These are phyloP conservation scores for Cheilosia grossa DNA, from an alignment of 2,888 invertebrate species.

Conservation along the genomic window DNA sequence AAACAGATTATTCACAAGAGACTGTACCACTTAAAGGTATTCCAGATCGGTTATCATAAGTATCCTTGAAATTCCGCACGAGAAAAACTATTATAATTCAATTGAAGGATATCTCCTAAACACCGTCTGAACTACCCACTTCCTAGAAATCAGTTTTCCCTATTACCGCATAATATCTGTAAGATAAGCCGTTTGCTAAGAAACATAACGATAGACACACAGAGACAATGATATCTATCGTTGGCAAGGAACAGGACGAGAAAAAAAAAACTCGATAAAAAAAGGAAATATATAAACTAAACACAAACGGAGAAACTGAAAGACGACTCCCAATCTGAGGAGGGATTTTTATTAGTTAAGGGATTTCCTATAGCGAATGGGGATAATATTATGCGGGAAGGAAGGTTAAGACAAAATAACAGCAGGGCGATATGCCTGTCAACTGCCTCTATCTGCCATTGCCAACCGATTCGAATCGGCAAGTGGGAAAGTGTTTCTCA, in stretches of 20 bases:
- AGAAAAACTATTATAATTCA: constrained; percentile 39
- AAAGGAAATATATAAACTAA: constrained; percentile 11
- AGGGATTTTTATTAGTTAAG: constrained; percentile 68
- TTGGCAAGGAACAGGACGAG: not conserved
- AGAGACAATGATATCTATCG: constrained; percentile 31
- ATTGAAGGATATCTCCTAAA: constrained; percentile 24
- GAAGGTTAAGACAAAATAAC: constrained; percentile 35
- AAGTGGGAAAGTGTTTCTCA: constrained; percentile 49
- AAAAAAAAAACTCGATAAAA: constrained; percentile 35
- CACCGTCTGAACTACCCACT: constrained; percentile 1
- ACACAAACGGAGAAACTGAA: constrained; percentile 10
- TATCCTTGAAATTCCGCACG: not conserved
- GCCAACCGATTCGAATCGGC: constrained; percentile 28
- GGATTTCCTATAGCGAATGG: constrained; percentile 48
- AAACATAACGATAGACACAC: constrained; percentile 29
- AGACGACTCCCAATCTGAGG: not conserved
- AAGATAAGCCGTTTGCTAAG: constrained; percentile 29
- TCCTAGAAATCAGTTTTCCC: constrained; percentile 3
- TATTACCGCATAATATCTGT: constrained; percentile 18
- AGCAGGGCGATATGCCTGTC: constrained; percentile 42
- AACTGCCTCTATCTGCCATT: constrained; percentile 32
- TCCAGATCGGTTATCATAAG: not conserved
- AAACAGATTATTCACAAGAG: not conserved
- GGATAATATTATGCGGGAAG: constrained; percentile 40
- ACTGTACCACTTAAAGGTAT: not conserved